phyloP scores from a whole-genome alignment of 2,888 invertebrate species.

The Escarpia spicata region DNA sequence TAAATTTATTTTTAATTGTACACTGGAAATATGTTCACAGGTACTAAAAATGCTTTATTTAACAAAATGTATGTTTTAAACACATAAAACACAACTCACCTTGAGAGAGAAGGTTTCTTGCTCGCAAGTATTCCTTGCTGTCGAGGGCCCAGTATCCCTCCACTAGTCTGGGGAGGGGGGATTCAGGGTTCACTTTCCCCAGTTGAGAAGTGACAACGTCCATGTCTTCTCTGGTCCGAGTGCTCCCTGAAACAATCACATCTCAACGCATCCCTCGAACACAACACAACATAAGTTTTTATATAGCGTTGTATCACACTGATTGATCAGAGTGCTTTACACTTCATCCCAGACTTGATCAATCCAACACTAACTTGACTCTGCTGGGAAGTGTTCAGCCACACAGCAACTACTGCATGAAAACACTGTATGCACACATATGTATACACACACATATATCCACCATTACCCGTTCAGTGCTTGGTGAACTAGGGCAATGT shows the following conservation, averaged over 20 bases:
- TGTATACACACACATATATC: no score
- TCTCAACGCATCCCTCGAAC: not conserved
- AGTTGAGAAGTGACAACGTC: not conserved
- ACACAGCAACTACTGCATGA: no score
- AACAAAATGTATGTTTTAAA: not conserved
- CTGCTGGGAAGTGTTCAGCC: no score
- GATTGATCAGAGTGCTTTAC: no score
- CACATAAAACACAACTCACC: conserved; percentile 39
- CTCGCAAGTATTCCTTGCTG: conserved; percentile 43
- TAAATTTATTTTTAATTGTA: not conserved
- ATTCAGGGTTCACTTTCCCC: conserved; percentile 26
- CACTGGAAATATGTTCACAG: not conserved
- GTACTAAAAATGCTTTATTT: not conserved
- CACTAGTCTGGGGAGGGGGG: conserved; percentile 30
- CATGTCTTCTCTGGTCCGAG: not conserved
- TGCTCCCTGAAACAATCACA: conserved; percentile 2
- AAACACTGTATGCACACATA: no score
- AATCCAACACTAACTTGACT: no score
- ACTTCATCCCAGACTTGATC: no score
- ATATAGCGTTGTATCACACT: no score
- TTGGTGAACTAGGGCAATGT: no score
- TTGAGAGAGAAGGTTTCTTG: conserved; percentile 43
- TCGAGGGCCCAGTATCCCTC: conserved; percentile 45
- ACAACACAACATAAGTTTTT: no score
- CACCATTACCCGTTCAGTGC: no score